These are phyloP conservation scores for Ectemnius continuus DNA, from an alignment of 2,888 invertebrate species.

Conservation along the genomic window DNA sequence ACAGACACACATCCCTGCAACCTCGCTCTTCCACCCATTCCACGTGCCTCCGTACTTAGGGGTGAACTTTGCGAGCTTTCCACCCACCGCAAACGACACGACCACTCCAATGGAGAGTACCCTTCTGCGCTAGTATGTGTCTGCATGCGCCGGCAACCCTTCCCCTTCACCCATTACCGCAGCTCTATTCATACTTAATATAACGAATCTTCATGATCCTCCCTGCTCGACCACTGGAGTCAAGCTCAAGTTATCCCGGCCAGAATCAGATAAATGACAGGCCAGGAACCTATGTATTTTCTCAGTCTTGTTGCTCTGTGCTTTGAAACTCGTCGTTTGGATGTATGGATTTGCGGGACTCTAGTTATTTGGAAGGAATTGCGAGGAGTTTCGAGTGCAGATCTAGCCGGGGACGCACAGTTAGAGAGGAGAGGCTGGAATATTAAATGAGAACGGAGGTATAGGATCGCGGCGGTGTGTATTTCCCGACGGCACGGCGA, in stretches of 20 bases:
- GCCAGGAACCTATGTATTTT: too few species aligned
- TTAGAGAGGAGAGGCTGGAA: too few species aligned
- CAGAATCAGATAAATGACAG: too few species aligned
- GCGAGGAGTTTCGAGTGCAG: too few species aligned
- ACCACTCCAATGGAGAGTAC: slow-evolving; percentile 68
- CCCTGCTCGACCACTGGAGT: neutral
- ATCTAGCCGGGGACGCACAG: too few species aligned
- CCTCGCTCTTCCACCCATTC: slow-evolving; percentile 25
- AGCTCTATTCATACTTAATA: slow-evolving; percentile 65
- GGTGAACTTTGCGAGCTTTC: slow-evolving; percentile 58
- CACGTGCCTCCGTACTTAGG: slow-evolving; percentile 48
- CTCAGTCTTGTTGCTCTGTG: too few species aligned
- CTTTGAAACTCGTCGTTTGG: too few species aligned
- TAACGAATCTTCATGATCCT: slow-evolving; percentile 43
- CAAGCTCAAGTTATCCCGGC: too few species aligned
- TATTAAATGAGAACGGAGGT: neutral
- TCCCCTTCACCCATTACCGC: slow-evolving; percentile 68
- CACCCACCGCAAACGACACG: slow-evolving; percentile 72
- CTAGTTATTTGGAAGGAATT: too few species aligned
- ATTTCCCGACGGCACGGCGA: neutral
- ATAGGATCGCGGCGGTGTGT: neutral
- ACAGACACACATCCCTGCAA: slow-evolving; percentile 17
- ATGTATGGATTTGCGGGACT: too few species aligned
- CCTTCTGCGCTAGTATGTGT: slow-evolving; percentile 49
- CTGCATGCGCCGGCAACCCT: slow-evolving; percentile 63